Conservation (phyloP, 2,113 vertebrate genomes). For the Aythya baeri region DNA sequence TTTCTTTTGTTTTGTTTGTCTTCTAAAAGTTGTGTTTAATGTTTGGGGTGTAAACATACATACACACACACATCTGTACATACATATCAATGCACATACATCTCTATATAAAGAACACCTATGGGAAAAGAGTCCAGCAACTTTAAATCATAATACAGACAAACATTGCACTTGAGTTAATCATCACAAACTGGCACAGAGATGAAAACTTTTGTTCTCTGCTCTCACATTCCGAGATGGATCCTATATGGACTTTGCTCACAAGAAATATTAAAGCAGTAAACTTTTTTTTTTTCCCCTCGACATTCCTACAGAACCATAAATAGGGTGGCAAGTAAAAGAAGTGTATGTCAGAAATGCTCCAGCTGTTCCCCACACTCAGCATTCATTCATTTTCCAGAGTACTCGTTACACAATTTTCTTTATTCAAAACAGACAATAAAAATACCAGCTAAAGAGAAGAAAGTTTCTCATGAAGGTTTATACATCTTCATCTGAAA, state of each 20-base stretch:
- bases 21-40: neutral
- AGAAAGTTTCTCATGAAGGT: neutral
- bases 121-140: neutral
- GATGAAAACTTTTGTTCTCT: conserved; percentile 43
- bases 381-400: conserved; percentile 21
- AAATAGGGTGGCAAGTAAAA: conserved; percentile 36
- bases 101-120: neutral
- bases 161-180: conserved; percentile 28
- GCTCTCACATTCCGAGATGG: conserved; percentile 51
- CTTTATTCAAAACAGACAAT: conserved; percentile 40
- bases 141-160: conserved; percentile 13
- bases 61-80: neutral
- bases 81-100: neutral
- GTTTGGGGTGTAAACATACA: neutral
- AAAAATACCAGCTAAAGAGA: conserved; percentile 28
- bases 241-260: conserved; percentile 62
- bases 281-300: conserved; percentile 48
- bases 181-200: conserved; percentile 59
- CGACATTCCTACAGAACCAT: conserved; percentile 48
- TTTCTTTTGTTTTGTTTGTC: no score
- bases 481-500: neutral
- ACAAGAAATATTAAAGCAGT: conserved; percentile 67
- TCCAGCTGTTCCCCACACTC: neutral
- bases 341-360: conserved; percentile 22
- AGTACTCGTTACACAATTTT: neutral